Conservation (phyloP, 2,113 vertebrate genomes). For the Sinocyclocheilus rhinocerous region DNA sequence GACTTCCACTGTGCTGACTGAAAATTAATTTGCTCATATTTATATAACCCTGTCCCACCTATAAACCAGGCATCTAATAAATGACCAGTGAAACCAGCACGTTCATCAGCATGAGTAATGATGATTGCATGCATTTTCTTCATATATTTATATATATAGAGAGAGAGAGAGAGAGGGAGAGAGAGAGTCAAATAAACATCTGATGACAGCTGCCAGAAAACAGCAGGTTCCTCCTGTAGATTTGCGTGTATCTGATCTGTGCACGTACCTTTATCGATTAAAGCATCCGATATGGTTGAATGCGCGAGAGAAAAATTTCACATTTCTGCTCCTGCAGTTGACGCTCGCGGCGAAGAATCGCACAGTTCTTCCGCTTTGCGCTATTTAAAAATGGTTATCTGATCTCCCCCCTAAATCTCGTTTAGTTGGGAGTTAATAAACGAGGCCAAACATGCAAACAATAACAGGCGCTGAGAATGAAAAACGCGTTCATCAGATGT, state of each 20-base stretch:
- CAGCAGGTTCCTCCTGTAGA: not conserved
- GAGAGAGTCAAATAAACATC: not conserved
- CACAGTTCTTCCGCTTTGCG: not conserved
- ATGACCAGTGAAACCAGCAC: not conserved
- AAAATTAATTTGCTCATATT: not conserved
- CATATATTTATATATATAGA: too few relatives aligned
- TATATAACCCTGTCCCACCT: not conserved
- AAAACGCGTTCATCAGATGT: not conserved
- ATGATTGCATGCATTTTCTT: too few relatives aligned
- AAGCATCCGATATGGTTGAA: conserved; percentile 60
- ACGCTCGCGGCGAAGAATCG: not conserved
- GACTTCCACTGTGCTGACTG: not conserved
- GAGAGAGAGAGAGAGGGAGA: too few relatives aligned
- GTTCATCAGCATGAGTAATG: too few relatives aligned
- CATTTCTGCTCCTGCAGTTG: conserved; percentile 66
- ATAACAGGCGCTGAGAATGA: not conserved
- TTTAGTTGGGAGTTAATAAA: not conserved
- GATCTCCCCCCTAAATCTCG: too few relatives aligned
- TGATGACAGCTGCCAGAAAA: not conserved
- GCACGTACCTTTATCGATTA: conserved; percentile 71
- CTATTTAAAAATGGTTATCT: not conserved
- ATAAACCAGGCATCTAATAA: not conserved
- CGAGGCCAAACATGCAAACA: not conserved
- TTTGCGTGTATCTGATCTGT: not conserved
- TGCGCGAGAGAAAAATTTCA: conserved; percentile 66